A percentile compares a stretch with the other conserved stretches of the same genome.
These are phyloP conservation scores for Drosophila guanche DNA, from an alignment of 1,140 invertebrate species.

Conservation along the genomic window DNA sequence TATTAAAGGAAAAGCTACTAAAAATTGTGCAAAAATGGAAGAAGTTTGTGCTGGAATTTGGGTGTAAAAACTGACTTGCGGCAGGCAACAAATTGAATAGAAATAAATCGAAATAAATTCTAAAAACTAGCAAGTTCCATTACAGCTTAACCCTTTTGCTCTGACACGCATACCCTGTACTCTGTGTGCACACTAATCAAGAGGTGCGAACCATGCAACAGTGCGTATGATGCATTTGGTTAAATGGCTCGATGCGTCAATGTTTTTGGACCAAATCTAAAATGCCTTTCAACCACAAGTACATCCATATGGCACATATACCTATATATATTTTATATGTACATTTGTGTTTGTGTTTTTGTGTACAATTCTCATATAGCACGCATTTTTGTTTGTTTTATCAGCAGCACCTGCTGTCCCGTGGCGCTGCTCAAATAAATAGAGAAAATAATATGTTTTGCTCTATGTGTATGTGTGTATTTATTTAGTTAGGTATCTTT, in stretches of 20 bases:
- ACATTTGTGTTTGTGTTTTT: slow-evolving; percentile 5
- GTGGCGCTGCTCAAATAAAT: slow-evolving; percentile 35
- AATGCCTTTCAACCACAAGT: slow-evolving; percentile 34
- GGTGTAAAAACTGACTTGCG: too few relatives aligned
- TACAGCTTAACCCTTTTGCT: too few relatives aligned
- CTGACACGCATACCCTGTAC: neutral
- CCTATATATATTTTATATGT: slow-evolving; percentile 1
- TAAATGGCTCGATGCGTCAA: slow-evolving; percentile 45
- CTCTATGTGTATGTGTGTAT: slow-evolving; percentile 26
- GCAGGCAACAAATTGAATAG: too few relatives aligned
- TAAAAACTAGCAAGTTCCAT: too few relatives aligned
- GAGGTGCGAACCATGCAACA: slow-evolving; percentile 39
- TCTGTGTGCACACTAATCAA: neutral
- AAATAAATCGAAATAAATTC: too few relatives aligned
- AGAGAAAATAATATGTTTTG: slow-evolving; percentile 10
- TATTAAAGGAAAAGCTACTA: too few relatives aligned
- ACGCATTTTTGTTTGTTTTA: slow-evolving; percentile 32
- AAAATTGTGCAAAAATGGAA: too few relatives aligned
- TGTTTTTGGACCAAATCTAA: slow-evolving; percentile 4
- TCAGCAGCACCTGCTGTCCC: slow-evolving; percentile 27
- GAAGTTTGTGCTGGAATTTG: too few relatives aligned
- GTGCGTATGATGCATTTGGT: slow-evolving; percentile 65
- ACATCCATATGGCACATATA: neutral
- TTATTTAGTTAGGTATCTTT: slow-evolving; percentile 20
- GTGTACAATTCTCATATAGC: neutral